These are phyloP conservation scores for Diogma glabrata DNA, from an alignment of 2,888 invertebrate genomes.

Conservation along the genomic window DNA sequence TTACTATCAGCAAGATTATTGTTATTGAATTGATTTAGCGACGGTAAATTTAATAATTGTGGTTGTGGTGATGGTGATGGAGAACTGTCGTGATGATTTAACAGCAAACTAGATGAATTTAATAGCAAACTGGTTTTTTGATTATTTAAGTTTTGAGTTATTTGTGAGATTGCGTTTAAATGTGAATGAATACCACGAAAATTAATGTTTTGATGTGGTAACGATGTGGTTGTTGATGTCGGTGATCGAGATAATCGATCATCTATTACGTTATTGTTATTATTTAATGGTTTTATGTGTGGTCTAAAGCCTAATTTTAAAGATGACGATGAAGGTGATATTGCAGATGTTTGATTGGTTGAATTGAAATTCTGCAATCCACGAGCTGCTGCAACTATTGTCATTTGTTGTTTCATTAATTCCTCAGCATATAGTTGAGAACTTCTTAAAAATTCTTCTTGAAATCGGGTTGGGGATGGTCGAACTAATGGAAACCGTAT, in stretches of 20 bases:
- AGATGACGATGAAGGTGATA: background rate
- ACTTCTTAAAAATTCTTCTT: constrained; percentile 35
- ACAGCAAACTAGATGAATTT: constrained; percentile 17
- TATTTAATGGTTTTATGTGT: constrained; percentile 14
- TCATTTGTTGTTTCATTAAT: constrained; percentile 37
- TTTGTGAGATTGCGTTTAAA: constrained; percentile 53
- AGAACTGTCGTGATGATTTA: constrained; percentile 17
- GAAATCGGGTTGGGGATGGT: constrained; percentile 28
- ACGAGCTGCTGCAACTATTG: constrained; percentile 35
- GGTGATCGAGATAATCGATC: constrained; percentile 13
- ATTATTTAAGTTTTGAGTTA: constrained; percentile 34
- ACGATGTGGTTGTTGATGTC: constrained; percentile 5
- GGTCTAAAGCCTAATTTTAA: constrained; percentile 19
- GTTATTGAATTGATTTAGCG: constrained; percentile 23
- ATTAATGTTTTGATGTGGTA: constrained; percentile 18
- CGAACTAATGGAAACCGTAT: constrained; percentile 18
- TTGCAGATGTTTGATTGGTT: background rate
- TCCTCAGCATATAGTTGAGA: constrained; percentile 37
- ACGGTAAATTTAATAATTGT: constrained; percentile 16
- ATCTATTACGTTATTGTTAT: background rate
- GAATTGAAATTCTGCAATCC: constrained; percentile 16
- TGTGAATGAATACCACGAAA: constrained; percentile 51
- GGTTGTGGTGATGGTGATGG: constrained; percentile 21
- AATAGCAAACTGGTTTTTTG: no score
- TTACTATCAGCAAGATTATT: constrained; percentile 42